phyloP scores from a whole-genome alignment of 2,797 vertebrate species.

The Adelosebastes latens region DNA sequence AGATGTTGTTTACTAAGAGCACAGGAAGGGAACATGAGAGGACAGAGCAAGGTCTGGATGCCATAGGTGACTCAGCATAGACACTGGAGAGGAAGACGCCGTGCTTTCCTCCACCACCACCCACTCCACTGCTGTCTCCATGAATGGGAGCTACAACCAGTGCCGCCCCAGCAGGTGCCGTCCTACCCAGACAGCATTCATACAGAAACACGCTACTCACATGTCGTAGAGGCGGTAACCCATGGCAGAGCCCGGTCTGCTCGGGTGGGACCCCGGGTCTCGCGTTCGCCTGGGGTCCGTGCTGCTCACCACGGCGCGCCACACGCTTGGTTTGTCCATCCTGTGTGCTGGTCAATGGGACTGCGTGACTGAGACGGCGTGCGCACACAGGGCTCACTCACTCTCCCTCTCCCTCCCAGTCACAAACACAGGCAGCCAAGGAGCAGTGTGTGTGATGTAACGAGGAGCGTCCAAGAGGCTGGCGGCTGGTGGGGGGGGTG shows the following conservation, averaged over 20 bases:
- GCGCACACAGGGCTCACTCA: constrained; percentile 80
- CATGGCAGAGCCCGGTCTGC: constrained; percentile 85
- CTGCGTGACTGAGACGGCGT: constrained; percentile 61
- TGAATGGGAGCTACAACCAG: constrained; percentile 51
- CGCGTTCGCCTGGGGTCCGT: constrained; percentile 75
- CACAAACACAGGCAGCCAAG: constrained; percentile 76
- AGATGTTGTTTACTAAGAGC: constrained; percentile 68
- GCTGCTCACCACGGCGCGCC: constrained; percentile 82
- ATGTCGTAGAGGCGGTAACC: constrained; percentile 94
- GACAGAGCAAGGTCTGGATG: constrained; percentile 53
- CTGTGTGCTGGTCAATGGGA: constrained; percentile 69
- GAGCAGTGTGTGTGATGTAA: constrained; percentile 88
- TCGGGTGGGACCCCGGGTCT: constrained; percentile 68
- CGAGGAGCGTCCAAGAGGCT: constrained; percentile 77
- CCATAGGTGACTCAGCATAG: constrained; percentile 75
- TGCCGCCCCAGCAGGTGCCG: background rate
- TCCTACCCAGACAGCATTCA: background rate
- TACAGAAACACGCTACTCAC: constrained; percentile 86
- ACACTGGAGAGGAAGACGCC: constrained; percentile 32
- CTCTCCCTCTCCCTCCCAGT: constrained; percentile 71
- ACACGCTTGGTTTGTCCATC: constrained; percentile 84
- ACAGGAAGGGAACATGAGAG: constrained; percentile 54
- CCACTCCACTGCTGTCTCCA: constrained; percentile 39
- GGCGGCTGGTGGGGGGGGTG: constrained; percentile 37
- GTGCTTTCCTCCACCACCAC: constrained; percentile 50